These are phyloP conservation scores for Epirrhoe alternata DNA, from an alignment of 2,888 invertebrate species.

Conservation along the genomic window DNA sequence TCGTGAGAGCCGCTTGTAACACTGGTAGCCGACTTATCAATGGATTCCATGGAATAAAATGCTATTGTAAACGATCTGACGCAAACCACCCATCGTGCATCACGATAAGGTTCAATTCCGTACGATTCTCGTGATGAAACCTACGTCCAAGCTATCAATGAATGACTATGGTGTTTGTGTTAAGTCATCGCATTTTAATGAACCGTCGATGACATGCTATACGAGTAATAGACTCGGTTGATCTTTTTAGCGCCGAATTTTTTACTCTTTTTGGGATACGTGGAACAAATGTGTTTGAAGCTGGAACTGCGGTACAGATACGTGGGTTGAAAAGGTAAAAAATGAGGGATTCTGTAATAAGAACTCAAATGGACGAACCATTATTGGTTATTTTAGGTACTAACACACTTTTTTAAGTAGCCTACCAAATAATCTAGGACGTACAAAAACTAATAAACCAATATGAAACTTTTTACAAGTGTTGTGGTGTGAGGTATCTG, in stretches of 20 bases:
- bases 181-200: constrained; percentile 85
- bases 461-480: no score
- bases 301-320: constrained; percentile 56
- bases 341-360: neutral
- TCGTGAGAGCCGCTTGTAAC: constrained; percentile 80
- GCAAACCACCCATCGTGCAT: constrained; percentile 59
- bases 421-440: neutral
- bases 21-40: constrained; percentile 85
- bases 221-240: constrained; percentile 83
- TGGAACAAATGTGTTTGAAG: constrained; percentile 62
- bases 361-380: neutral
- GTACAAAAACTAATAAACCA: no score
- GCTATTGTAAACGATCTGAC: constrained; percentile 79
- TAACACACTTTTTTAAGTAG: neutral
- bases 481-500: no score
- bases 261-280: constrained; percentile 72
- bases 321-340: neutral
- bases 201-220: constrained; percentile 84
- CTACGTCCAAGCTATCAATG: constrained; percentile 84
- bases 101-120: constrained; percentile 55
- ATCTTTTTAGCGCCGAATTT: constrained; percentile 83
- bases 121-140: constrained; percentile 72
- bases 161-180: constrained; percentile 83
- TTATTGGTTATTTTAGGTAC: neutral
- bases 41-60: constrained; percentile 82